A percentile compares a stretch with the other conserved stretches of the same genome.
Conservation (phyloP, 1,140 invertebrate genomes). For the Zaprionus davidi region DNA sequence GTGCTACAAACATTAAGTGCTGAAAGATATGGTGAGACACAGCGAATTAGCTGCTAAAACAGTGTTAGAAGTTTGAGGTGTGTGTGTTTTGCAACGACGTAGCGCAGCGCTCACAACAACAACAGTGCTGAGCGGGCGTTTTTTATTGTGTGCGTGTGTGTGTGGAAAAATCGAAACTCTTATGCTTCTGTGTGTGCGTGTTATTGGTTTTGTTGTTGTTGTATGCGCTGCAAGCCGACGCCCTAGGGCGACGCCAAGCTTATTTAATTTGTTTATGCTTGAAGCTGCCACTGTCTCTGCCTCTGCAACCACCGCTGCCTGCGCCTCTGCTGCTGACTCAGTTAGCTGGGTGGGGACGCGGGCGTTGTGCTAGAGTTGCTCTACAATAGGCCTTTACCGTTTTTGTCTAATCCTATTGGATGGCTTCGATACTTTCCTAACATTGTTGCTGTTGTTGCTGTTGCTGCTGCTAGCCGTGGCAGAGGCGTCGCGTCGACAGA, state of each 20-base stretch:
- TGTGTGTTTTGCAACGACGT: conserved; percentile 45
- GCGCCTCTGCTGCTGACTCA: conserved; percentile 18
- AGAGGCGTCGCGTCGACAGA: conserved; percentile 23
- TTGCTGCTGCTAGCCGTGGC: conserved; percentile 1
- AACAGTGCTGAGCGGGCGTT: conserved; percentile 72
- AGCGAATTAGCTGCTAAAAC: conserved; percentile 16
- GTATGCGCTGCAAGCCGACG: conserved; percentile 65
- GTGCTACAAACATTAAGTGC: conserved; percentile 16
- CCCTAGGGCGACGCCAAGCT: conserved; percentile 66
- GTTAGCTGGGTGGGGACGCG: conserved; percentile 22
- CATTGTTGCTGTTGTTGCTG: conserved; percentile 16
- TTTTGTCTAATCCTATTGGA: conserved; percentile 56
- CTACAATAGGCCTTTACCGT: conserved; percentile 5
- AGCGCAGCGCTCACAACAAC: conserved; percentile 25
- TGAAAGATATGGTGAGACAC: not conserved
- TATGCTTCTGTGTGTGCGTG: conserved; percentile 37
- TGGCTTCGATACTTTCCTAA: conserved; percentile 13
- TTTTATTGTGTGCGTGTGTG: conserved; percentile 35
- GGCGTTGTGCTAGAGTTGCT: conserved; percentile 10
- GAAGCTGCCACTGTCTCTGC: conserved; percentile 11
- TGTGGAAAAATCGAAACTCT: conserved; percentile 70
- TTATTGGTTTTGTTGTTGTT: conserved; percentile 74
- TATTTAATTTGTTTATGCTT: conserved; percentile 64
- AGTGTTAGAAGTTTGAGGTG: conserved; percentile 43
- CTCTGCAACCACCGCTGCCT: not conserved